Evolutionary conservation across 2,797 vertebrate species (phyloP).

Genomic region (Melanotaenia pygmaea): DNA sequence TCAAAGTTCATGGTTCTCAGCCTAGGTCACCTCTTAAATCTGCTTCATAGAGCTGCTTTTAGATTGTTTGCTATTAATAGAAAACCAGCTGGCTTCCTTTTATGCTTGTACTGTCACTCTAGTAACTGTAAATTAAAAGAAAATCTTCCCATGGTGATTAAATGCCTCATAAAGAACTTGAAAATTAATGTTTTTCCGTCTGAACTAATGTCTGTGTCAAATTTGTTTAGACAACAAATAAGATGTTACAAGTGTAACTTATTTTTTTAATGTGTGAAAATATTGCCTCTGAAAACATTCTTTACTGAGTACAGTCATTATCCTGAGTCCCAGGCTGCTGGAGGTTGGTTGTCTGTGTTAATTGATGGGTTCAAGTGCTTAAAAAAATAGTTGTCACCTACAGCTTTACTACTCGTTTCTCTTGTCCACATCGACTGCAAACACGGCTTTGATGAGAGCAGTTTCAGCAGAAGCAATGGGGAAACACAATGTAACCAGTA

Average conservation of each 20-base stretch:
- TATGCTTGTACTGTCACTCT: too few species aligned
- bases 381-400: background rate
- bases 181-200: conserved; percentile 41
- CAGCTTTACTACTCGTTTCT: background rate
- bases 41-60: conserved; percentile 3
- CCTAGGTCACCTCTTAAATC: background rate
- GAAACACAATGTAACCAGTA: background rate
- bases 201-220: background rate
- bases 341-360: conserved; percentile 5
- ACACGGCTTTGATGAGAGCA: background rate
- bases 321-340: background rate
- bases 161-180: conserved; percentile 41
- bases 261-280: background rate
- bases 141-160: conserved; percentile 5
- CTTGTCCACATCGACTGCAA: background rate
- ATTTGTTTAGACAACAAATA: conserved; percentile 2
- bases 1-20: conserved; percentile 10
- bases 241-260: too few species aligned
- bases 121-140: too few species aligned
- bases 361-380: background rate
- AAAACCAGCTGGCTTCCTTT: background rate
- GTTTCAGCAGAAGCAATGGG: background rate
- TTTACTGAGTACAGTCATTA: conserved; percentile 12
- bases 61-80: background rate
- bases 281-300: background rate